Percentiles rank a stretch among this genome's conserved stretches.
Evolutionary conservation across 2,888 invertebrate species (phyloP).

Genomic region (Nephrocerus scutellatus): DNA sequence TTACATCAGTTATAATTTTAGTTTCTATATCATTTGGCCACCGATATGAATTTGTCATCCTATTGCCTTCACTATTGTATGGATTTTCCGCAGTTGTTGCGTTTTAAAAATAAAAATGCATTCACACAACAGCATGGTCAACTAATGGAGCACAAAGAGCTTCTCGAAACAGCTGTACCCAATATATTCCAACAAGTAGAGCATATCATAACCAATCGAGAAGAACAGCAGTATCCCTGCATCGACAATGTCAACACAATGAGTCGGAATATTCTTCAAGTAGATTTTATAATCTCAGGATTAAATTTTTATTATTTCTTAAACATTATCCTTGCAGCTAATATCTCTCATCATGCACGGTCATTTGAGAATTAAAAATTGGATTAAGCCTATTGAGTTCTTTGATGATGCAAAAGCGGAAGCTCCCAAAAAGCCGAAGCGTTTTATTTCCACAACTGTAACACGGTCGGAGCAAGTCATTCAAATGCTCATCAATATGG

Average conservation of each 20-base stretch:
- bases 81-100: slow-evolving; percentile 68
- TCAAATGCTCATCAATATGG: slow-evolving; percentile 42
- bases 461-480: slow-evolving; percentile 40
- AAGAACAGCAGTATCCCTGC: slow-evolving; percentile 60
- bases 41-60: slow-evolving; percentile 63
- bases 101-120: slow-evolving; percentile 29
- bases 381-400: slow-evolving; percentile 41
- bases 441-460: slow-evolving; percentile 34
- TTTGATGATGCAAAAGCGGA: slow-evolving; percentile 32
- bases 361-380: slow-evolving; percentile 36
- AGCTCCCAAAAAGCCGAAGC: slow-evolving; percentile 31
- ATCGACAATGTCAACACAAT: slow-evolving; percentile 65
- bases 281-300: slow-evolving; percentile 43
- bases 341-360: slow-evolving; percentile 40
- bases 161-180: slow-evolving; percentile 50
- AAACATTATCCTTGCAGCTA: slow-evolving; percentile 25
- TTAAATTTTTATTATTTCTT: slow-evolving; percentile 14
- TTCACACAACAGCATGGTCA: slow-evolving; percentile 52
- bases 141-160: slow-evolving; percentile 53
- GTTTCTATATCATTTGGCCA: slow-evolving; percentile 68
- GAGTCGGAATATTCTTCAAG: slow-evolving; percentile 68
- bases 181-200: slow-evolving; percentile 66
- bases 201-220: slow-evolving; percentile 54
- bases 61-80: slow-evolving; percentile 78
- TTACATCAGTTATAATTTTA: slow-evolving; percentile 21